Conservation (phyloP, 2,113 vertebrate genomes). For the Pollachius pollachius region DNA sequence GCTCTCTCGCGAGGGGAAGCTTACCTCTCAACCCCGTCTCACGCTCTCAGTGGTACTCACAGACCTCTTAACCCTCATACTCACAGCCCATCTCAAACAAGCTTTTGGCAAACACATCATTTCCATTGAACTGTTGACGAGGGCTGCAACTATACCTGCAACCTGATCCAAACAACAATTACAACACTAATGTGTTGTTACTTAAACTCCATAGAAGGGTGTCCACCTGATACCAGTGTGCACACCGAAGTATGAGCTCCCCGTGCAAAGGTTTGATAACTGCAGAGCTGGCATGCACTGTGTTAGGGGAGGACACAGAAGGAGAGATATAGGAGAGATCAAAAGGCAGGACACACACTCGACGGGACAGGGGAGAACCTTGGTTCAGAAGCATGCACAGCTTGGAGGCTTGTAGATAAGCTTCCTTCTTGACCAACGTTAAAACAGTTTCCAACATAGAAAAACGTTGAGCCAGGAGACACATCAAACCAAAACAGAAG, state of each 20-base stretch:
- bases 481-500: too few relatives aligned
- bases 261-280: constrained; percentile 50
- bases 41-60: constrained; percentile 7
- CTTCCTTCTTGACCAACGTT: constrained; percentile 7
- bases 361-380: constrained; percentile 24
- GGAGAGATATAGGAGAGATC: constrained; percentile 5
- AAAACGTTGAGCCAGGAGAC: neutral
- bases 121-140: constrained; percentile 10
- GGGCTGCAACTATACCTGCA: neutral
- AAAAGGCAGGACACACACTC: neutral
- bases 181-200: neutral
- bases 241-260: constrained; percentile 63
- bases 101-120: constrained; percentile 19
- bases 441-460: neutral
- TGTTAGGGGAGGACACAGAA: constrained; percentile 25
- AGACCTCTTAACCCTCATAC: constrained; percentile 17
- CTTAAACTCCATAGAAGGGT: constrained; percentile 1
- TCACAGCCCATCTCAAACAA: constrained; percentile 30
- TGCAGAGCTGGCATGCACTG: constrained; percentile 53
- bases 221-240: constrained; percentile 13
- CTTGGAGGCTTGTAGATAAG: neutral
- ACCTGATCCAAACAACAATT: neutral
- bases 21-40: neutral
- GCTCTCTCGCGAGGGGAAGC: neutral
- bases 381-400: constrained; percentile 34